Percentiles rank a stretch among this genome's conserved stretches.
Conservation (phyloP, 2,888 invertebrate species). For the Ornithoptera alexandrae region DNA sequence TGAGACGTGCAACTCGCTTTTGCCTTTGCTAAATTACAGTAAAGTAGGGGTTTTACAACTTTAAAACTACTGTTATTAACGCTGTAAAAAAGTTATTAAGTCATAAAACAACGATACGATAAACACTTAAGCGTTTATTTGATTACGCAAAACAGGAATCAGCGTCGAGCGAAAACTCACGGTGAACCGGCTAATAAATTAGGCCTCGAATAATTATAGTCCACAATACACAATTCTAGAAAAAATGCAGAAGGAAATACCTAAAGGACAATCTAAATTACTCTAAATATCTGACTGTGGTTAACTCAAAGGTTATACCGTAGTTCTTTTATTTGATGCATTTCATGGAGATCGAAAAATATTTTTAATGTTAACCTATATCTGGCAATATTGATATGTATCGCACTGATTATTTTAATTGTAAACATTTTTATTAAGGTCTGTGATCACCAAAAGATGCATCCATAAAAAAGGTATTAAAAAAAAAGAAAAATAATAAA, state of each 20-base stretch:
- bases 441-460: neutral
- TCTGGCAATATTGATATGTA: no score
- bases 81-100: neutral
- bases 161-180: neutral
- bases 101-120: neutral
- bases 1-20: no score
- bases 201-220: constrained; percentile 1
- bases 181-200: constrained; percentile 9
- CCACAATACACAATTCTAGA: neutral
- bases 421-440: neutral
- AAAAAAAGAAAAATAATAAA: constrained; percentile 6
- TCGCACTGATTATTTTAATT: no score
- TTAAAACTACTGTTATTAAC: neutral
- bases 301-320: no score
- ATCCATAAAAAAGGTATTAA: neutral
- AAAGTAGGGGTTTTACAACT: neutral
- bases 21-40: neutral
- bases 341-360: no score
- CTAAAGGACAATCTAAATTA: neutral
- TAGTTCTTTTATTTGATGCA: no score
- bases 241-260: neutral
- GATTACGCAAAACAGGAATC: neutral
- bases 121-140: neutral
- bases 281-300: neutral
- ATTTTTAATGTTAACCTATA: no score